Percentiles rank a stretch among this genome's conserved stretches.
Evolutionary conservation across 2,888 invertebrate species (phyloP).

Genomic region (Catocala sponsa): DNA sequence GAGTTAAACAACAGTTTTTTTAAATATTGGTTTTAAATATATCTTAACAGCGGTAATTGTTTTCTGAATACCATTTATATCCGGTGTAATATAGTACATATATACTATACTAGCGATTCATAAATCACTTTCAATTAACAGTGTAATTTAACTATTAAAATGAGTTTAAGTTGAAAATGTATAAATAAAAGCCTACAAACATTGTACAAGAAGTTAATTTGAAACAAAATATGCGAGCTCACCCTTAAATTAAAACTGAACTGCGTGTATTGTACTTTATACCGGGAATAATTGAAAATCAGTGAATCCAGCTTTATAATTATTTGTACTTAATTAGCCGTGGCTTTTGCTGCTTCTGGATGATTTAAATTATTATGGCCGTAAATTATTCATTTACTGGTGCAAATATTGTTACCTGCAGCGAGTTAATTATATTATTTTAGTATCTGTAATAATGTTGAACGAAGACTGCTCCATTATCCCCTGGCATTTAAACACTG

Average conservation of each 20-base stretch:
- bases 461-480: slow-evolving; percentile 16
- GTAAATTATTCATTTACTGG: slow-evolving; percentile 36
- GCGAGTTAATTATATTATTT: slow-evolving; percentile 46
- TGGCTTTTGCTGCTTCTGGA: slow-evolving; percentile 26
- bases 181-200: background rate
- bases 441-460: slow-evolving; percentile 29
- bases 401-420: slow-evolving; percentile 43
- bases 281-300: slow-evolving; percentile 16
- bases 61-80: slow-evolving; percentile 59
- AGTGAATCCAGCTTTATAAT: slow-evolving; percentile 36
- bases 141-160: slow-evolving; percentile 27
- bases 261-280: background rate
- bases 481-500: slow-evolving; percentile 36
- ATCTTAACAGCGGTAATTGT: slow-evolving; percentile 58
- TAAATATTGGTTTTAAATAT: slow-evolving; percentile 45
- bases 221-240: background rate
- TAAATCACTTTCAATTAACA: background rate
- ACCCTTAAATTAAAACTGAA: background rate
- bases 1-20: slow-evolving; percentile 37
- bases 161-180: background rate
- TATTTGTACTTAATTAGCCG: slow-evolving; percentile 44
- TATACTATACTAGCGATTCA: no score
- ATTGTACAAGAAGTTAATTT: background rate
- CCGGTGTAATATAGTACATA: slow-evolving; percentile 27
- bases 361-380: slow-evolving; percentile 43